These are phyloP conservation scores for Zoanthus solanderi DNA, from an alignment of 92 coral and sea anemone species.

Conservation along the genomic window DNA sequence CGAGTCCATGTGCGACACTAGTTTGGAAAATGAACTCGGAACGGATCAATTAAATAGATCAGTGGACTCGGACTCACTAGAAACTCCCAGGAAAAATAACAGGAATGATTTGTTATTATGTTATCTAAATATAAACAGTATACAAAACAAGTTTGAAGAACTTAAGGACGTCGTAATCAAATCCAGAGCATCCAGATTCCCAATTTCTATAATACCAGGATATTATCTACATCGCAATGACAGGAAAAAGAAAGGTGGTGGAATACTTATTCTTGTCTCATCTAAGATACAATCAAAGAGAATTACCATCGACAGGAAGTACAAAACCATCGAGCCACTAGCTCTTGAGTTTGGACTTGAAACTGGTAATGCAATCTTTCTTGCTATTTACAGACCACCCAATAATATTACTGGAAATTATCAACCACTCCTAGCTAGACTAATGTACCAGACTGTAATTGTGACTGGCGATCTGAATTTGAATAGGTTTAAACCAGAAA, in stretches of 20 bases:
- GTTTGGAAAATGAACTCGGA: slow-evolving; percentile 17
- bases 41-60: slow-evolving; percentile 17
- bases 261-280: slow-evolving; percentile 35
- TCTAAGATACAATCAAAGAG: slow-evolving; percentile 26
- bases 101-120: slow-evolving; percentile 11
- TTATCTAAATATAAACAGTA: slow-evolving; percentile 3
- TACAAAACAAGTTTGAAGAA: slow-evolving; percentile 26
- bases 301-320: slow-evolving; percentile 15
- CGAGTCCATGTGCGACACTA: slow-evolving; percentile 18
- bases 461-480: slow-evolving; percentile 17
- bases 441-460: background rate
- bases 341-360: slow-evolving; percentile 38
- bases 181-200: slow-evolving; percentile 18
- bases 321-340: slow-evolving; percentile 34
- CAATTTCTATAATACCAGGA: slow-evolving; percentile 41
- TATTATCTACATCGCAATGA: slow-evolving; percentile 36
- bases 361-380: slow-evolving; percentile 21
- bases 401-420: slow-evolving; percentile 29
- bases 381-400: slow-evolving; percentile 33
- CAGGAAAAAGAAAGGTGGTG: slow-evolving; percentile 47
- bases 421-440: background rate
- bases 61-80: slow-evolving; percentile 26
- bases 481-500: slow-evolving; percentile 32
- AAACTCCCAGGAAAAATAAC: slow-evolving; percentile 11
- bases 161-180: slow-evolving; percentile 4